A percentile compares a stretch with the other conserved stretches of the same genome.
phyloP scores from a whole-genome alignment of 1,140 invertebrate genomes.

The Drosophila grimshawi region DNA sequence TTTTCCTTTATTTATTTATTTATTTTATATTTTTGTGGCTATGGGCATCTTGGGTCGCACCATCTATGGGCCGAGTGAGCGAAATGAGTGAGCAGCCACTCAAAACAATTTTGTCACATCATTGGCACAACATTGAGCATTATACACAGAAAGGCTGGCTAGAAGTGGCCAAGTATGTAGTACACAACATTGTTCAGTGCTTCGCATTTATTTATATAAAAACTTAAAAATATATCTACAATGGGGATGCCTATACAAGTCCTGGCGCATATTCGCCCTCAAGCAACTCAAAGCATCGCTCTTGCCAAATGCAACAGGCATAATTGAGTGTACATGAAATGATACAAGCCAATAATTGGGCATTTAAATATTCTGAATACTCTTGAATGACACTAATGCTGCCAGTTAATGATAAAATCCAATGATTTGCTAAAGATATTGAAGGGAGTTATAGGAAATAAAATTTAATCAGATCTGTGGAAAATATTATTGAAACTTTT shows the following conservation, averaged over 20 bases:
- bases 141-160: slow-evolving; percentile 38
- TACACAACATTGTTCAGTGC: slow-evolving; percentile 48
- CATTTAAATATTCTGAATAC: slow-evolving; percentile 10
- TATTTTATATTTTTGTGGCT: slow-evolving; percentile 46
- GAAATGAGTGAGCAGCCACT: slow-evolving; percentile 45
- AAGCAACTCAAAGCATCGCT: slow-evolving; percentile 61
- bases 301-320: slow-evolving; percentile 62
- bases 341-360: slow-evolving; percentile 62
- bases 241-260: slow-evolving; percentile 78
- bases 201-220: slow-evolving; percentile 77
- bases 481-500: too few relatives aligned
- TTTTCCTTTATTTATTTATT: slow-evolving; percentile 54
- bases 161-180: slow-evolving; percentile 44
- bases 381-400: not conserved
- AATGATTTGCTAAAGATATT: not conserved
- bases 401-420: not conserved
- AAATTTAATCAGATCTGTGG: too few relatives aligned
- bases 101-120: slow-evolving; percentile 60
- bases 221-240: slow-evolving; percentile 79
- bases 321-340: slow-evolving; percentile 69
- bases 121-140: slow-evolving; percentile 63
- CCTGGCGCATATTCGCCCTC: slow-evolving; percentile 69
- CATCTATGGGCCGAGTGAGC: slow-evolving; percentile 76
- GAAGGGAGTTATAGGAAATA: too few relatives aligned
- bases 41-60: slow-evolving; percentile 60